These are phyloP conservation scores for Bombus picipes DNA, from an alignment of 1,140 invertebrate genomes.

Conservation along the genomic window DNA sequence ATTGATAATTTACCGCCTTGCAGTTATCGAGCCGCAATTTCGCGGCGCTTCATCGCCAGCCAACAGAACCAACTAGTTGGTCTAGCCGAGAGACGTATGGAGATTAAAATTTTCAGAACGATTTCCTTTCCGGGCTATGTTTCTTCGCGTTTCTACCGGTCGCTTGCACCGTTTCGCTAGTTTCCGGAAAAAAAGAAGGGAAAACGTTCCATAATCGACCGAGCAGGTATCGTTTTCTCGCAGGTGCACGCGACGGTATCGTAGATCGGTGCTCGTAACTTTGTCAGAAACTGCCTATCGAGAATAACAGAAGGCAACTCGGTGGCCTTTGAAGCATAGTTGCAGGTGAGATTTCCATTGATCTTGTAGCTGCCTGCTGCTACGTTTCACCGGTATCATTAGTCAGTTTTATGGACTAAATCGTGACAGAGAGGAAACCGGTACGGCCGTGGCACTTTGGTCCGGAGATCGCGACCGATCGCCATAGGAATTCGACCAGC, in stretches of 20 bases:
- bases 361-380: neutral
- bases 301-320: neutral
- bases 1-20: neutral
- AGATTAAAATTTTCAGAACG: neutral
- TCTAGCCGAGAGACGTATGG: too few species aligned
- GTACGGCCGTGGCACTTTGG: neutral
- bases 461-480: neutral
- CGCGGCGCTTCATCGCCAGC: neutral
- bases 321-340: neutral
- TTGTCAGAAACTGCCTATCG: neutral
- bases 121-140: neutral
- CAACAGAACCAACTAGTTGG: too few species aligned
- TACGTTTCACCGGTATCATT: slow-evolving; percentile 12
- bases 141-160: neutral
- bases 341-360: slow-evolving; percentile 14
- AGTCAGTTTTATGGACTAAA: slow-evolving; percentile 19
- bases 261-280: neutral
- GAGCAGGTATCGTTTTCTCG: neutral
- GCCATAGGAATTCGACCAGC: neutral
- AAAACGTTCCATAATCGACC: neutral
- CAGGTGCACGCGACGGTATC: neutral
- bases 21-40: neutral
- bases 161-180: neutral
- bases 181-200: neutral
- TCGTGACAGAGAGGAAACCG: neutral